Evolutionary conservation across 2,113 vertebrate species (phyloP).

Genomic region (Pseudorasbora parva): DNA sequence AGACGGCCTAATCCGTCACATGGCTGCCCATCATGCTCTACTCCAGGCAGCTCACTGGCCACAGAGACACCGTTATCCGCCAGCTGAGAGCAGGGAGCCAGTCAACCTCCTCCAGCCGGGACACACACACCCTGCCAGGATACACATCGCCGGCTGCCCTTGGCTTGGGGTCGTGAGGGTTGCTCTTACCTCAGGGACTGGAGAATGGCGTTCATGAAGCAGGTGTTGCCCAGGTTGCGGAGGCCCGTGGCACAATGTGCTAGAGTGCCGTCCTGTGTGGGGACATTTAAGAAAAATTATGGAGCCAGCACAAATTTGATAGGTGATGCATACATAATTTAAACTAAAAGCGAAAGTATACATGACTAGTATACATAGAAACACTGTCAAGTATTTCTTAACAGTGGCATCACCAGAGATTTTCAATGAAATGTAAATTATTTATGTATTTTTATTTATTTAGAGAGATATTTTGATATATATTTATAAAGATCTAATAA

Average conservation of each 20-base stretch:
- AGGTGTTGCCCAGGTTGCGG: slow-evolving; percentile 94
- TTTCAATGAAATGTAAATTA: too few species aligned
- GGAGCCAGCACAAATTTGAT: not conserved
- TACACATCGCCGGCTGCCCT: slow-evolving; percentile 17
- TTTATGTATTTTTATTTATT: too few species aligned
- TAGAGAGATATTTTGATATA: too few species aligned
- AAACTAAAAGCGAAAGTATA: not conserved
- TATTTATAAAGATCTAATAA: too few species aligned
- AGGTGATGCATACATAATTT: not conserved
- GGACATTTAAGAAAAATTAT: not conserved
- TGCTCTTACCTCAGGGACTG: slow-evolving; percentile 92
- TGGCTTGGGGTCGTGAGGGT: not conserved
- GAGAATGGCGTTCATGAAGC: slow-evolving; percentile 99
- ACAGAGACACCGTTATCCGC: slow-evolving; percentile 50
- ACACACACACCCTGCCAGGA: slow-evolving; percentile 46
- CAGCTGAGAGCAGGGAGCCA: slow-evolving; percentile 43
- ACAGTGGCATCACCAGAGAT: not conserved
- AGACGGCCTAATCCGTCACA: slow-evolving; percentile 57
- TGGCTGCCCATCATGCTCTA: slow-evolving; percentile 63
- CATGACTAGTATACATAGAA: too few species aligned
- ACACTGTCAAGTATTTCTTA: not conserved
- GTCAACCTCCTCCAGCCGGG: slow-evolving; percentile 30
- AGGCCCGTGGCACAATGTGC: slow-evolving; percentile 91
- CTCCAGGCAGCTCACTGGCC: slow-evolving; percentile 68
- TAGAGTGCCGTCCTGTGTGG: slow-evolving; percentile 79